Evolutionary conservation across 2,888 invertebrate species (phyloP), one percentile per base, ranked within the genome.

Genomic region (Apeira syringaria): DNA sequence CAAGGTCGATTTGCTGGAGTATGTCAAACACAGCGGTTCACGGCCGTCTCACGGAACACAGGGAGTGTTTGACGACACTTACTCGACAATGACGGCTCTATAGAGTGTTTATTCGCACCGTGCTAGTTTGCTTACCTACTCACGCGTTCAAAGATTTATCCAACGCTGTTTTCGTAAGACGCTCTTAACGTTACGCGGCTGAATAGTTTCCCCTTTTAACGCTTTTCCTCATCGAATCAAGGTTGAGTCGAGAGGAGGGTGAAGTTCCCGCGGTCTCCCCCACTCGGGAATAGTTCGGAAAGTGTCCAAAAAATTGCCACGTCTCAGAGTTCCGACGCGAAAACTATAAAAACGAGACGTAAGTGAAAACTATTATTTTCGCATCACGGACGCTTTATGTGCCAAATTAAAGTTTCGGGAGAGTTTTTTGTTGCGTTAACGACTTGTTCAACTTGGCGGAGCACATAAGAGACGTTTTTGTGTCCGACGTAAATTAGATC

Each of bases 61-160:
- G 56, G 55, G 58, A 75, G 72, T 79, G 75, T 80, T 79, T 75
- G 74, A 55, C 64, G 65, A 78, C 73, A 77, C 74, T 74, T 70
- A 60, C 66, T 64, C 67, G 53, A 75, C 77, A 75, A 67, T 69
- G 68, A 61, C 68, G 56, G 64, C 59, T 53, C 56, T 59, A 57
- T 63, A 47, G 50, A 68, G 68, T 74, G 71, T 75, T 69, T 76
- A 73, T 53, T 61, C 66, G 61, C 61, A 60, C 63, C 50, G 50
- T 53, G 52, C 38, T 53, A 61, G 68, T 70, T 70, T 70, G 60
- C 66, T 60, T 64, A 64, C 63, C 62, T 59, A 65, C 66, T 68
- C 59, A 47, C 67, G 56, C 57, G 57, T 56, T 65, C 62, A 59
- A 68, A 68, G 76, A 73, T 74, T 74, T 68, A 70, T 64, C 61